Evolutionary conservation across 30 jellyfish, hydroid and myxozoan species (phyloP).

Genomic region (Pseudorhiza aurosa): DNA sequence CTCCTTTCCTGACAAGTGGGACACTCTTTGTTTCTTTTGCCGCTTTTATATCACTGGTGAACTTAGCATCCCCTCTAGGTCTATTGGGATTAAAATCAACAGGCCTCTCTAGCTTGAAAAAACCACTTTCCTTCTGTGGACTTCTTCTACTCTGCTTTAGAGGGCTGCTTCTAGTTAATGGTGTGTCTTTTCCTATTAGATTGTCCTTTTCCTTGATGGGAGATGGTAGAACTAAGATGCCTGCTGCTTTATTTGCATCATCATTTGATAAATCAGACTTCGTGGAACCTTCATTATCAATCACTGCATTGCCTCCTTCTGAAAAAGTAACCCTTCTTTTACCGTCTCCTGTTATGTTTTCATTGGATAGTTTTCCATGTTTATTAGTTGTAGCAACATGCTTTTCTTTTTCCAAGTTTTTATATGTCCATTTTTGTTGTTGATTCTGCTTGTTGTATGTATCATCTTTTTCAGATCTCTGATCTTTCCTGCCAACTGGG

Average conservation of each 20-base stretch:
- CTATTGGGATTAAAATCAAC: not conserved
- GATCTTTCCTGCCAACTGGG: not conserved
- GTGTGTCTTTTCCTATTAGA: not conserved
- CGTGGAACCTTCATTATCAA: not conserved
- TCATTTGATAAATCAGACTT: not conserved
- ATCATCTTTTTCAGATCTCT: not conserved
- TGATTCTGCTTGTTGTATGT: not conserved
- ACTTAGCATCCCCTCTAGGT: conserved; percentile 21
- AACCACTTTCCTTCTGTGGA: not conserved
- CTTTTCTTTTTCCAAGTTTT: not conserved
- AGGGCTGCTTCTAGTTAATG: not conserved
- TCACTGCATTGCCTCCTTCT: not conserved
- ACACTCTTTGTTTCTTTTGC: not conserved
- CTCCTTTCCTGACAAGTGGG: not conserved
- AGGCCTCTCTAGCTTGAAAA: conserved; percentile 33
- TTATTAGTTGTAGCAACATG: not conserved
- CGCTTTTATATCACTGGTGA: too few relatives aligned
- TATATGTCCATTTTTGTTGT: not conserved
- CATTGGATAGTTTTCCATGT: not conserved
- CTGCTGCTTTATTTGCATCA: conserved; percentile 33
- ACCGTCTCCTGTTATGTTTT: not conserved
- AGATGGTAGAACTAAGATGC: conserved; percentile 47
- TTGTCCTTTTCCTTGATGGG: conserved; percentile 3
- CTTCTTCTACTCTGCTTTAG: not conserved
- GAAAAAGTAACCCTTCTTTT: conserved; percentile 17